A percentile compares a stretch with the other conserved stretches of the same genome.
Evolutionary conservation across 1,140 invertebrate genomes (phyloP).

Genomic region (Drosophila busckii): DNA sequence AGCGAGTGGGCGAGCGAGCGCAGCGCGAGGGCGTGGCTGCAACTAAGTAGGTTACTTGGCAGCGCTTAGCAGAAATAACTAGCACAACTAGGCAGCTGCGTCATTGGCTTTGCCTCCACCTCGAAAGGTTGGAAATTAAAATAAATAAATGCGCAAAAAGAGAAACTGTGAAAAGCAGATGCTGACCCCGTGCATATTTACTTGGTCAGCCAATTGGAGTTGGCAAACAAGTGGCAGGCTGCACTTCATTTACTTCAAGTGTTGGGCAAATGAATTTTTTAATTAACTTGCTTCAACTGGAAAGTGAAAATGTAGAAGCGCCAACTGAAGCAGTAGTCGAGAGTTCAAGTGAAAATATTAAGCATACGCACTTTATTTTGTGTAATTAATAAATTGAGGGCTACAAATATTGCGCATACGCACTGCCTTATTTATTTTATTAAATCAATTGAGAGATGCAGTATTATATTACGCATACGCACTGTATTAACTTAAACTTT

Average conservation of each 20-base stretch:
- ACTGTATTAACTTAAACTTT: background rate
- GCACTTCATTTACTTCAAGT: too few species aligned
- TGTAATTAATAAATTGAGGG: background rate
- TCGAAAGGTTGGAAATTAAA: constrained; percentile 48
- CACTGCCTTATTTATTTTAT: background rate
- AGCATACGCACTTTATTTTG: background rate
- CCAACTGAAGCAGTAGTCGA: background rate
- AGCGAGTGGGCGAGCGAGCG: background rate
- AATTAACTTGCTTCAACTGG: constrained; percentile 5
- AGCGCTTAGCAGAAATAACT: constrained; percentile 68
- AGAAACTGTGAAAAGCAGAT: background rate
- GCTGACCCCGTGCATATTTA: too few species aligned
- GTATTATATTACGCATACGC: background rate
- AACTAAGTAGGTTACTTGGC: constrained; percentile 69
- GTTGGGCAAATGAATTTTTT: too few species aligned
- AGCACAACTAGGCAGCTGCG: constrained; percentile 47
- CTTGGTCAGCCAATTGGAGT: too few species aligned
- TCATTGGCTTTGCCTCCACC: constrained; percentile 35
- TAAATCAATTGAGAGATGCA: background rate
- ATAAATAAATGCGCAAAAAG: constrained; percentile 39
- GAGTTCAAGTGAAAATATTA: background rate
- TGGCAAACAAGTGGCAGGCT: too few species aligned
- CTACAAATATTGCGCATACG: constrained; percentile 16
- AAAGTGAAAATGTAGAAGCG: too few species aligned
- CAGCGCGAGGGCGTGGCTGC: constrained; percentile 2